Evolutionary conservation across 2,797 vertebrate genomes (phyloP), one percentile per base, ranked within the genome.

Genomic region (Prunella strophiata): DNA sequence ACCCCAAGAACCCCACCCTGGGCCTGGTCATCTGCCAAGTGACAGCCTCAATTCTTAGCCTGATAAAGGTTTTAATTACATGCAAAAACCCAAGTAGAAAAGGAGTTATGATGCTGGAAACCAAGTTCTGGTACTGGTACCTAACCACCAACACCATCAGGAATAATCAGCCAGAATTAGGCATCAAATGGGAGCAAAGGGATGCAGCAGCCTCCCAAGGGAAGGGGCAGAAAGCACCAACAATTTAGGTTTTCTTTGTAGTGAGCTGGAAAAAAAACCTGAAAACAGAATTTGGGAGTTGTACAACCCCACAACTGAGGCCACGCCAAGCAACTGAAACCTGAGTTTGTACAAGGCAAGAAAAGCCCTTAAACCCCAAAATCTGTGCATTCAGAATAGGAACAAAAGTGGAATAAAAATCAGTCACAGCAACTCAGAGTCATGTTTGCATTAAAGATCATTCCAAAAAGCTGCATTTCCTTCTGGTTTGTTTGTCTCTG

Each of bases 81-180:
- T 26, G 12, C 48, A 85, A 86, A 95, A 83, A 38, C 22, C 50
- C 51, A 66, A 68, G 51, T 6, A 45, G 47, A 70, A 61, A 88
- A 89, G 52, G 55, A 32, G 59, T 48, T 85, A 13, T 15, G n/a
- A 48, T 91, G 62, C 74, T 87, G 50, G 59, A 84, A 95, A 74
- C 19, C 38, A 63, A 83, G 34, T 84, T 74, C 76, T 57, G 70
- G 48, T 65, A 45, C n/a, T 59, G 86, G 59, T 68, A 88, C 85
- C 89, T 47, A 91, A 66, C 62, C 71, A 88, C 7, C 58, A 94
- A 48, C 32, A 12, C 23, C 85, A 81, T 51, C 66, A 89, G 77
- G 87, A 75, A 78, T 75, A 61, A 95, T 81, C 84, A 92, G 61
- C 40, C 45, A 75, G 71, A 89, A 84, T 81, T 72, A 75, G 48